Percentiles rank a stretch among this genome's conserved stretches.
Conservation (phyloP, 2,888 invertebrate genomes). For the Hoplodrina ambigua region DNA sequence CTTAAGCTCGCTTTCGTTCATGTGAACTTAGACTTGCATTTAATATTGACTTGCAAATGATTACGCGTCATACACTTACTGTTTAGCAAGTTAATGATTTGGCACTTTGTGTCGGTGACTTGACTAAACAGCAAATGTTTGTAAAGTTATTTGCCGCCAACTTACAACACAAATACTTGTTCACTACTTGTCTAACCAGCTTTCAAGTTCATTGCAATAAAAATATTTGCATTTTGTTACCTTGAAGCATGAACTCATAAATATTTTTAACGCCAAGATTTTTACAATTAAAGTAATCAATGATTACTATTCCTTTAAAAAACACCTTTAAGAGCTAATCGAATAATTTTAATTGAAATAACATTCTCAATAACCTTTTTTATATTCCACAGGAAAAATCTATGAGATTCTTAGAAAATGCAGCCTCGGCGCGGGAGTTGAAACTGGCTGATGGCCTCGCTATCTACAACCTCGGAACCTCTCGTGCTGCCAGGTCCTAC, state of each 20-base stretch:
- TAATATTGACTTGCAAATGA: conserved; percentile 26
- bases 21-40: background rate
- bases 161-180: conserved; percentile 42
- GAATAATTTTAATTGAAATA: background rate
- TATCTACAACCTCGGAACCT: conserved; percentile 84
- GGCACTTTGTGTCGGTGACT: conserved; percentile 23
- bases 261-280: background rate
- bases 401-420: conserved; percentile 92
- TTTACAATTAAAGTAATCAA: background rate
- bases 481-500: conserved; percentile 90
- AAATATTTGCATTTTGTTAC: conserved; percentile 16
- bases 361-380: background rate
- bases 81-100: conserved; percentile 38
- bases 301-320: background rate
- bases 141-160: conserved; percentile 34
- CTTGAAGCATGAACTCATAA: background rate
- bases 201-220: conserved; percentile 35
- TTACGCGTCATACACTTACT: conserved; percentile 25
- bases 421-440: conserved; percentile 88
- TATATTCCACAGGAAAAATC: conserved; percentile 92
- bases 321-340: no score
- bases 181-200: conserved; percentile 37
- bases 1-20: background rate
- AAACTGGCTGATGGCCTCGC: conserved; percentile 91
- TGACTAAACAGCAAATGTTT: conserved; percentile 37